Evolutionary conservation across 1,140 invertebrate species (phyloP), one percentile per base, ranked within the genome.

Genomic region (Bombus superbus): DNA sequence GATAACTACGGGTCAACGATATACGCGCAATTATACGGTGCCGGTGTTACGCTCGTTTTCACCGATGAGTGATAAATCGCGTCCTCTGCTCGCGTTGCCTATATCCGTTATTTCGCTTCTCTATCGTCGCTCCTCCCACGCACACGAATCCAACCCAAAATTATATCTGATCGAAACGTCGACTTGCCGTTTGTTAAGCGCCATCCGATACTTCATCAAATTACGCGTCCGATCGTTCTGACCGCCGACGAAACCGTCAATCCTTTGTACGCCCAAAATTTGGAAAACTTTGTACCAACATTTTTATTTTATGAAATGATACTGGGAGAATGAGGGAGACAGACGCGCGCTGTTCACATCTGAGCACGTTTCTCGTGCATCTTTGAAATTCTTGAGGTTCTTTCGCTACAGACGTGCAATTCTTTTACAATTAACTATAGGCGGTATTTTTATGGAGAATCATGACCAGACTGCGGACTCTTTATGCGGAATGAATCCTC

Each of bases 61-160:
- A 89, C 64, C 88, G 87, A 89, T 89, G 74, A 86, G 79, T 83
- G 88, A 89, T 89, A 86, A 86, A 89, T 86, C 84, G 84, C 71
- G 71, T 86, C 69, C 83, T 85, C 88, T 47, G 74, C 68, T 32
- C 80, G 13, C 64, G 66, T 35, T 9, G 13, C 35, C 68, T 18
- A 22, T 69, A n/a, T 38, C 66, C 32, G 18, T 22, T 69, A 2
- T 22, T 64, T 40, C 32, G 47, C 47, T 53, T 22, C 47, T 53
- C 47, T 53, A 53, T 53, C 47, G 18, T 53, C 47, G 47, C 47
- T 53, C 22, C 18, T 53, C 47, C 47, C 47, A 53, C 47, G 47
- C 47, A 22, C 71, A 73, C 4, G 47, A 75, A 84, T 76, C 28
- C 86, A 75, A 75, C 22, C 42, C 68, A 68, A 89, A 89, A 89